phyloP scores from a whole-genome alignment of 2,888 invertebrate genomes.

The Desoria tigrina region DNA sequence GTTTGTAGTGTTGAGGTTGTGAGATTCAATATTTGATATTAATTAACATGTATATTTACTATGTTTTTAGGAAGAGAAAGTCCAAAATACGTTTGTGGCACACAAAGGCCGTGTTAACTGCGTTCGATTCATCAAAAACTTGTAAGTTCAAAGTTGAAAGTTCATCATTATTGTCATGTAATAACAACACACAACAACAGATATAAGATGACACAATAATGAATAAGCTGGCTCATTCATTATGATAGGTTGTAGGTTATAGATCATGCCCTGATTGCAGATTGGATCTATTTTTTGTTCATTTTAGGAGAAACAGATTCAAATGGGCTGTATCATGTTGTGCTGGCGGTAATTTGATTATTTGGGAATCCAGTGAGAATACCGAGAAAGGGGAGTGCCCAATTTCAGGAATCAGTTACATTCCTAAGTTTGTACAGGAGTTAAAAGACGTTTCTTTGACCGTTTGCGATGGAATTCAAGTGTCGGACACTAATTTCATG shows the following conservation, averaged over 20 bases:
- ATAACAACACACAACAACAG: background rate
- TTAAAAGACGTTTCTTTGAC: slow-evolving; percentile 31
- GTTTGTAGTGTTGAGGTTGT: too few relatives aligned
- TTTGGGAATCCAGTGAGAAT: slow-evolving; percentile 38
- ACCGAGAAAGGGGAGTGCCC: background rate
- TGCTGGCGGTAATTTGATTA: slow-evolving; percentile 36
- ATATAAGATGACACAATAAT: background rate
- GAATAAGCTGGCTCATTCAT: background rate
- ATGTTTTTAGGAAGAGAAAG: slow-evolving; percentile 61
- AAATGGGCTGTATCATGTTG: slow-evolving; percentile 39
- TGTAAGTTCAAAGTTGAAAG: slow-evolving; percentile 53
- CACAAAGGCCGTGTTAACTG: slow-evolving; percentile 76
- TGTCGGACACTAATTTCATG: slow-evolving; percentile 17
- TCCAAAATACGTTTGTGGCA: slow-evolving; percentile 62
- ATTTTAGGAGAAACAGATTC: slow-evolving; percentile 18
- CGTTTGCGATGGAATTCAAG: slow-evolving; percentile 44
- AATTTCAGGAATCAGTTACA: slow-evolving; percentile 19
- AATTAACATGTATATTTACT: too few relatives aligned
- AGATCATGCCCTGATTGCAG: too few relatives aligned
- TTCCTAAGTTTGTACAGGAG: slow-evolving; percentile 7
- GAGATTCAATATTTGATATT: too few relatives aligned
- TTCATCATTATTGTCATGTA: too few relatives aligned
- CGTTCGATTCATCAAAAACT: slow-evolving; percentile 65
- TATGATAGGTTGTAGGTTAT: too few relatives aligned
- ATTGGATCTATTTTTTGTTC: background rate